A percentile compares a stretch with the other conserved stretches of the same genome.
These are phyloP conservation scores for Chiroxiphia lanceolata DNA, from an alignment of 2,797 vertebrate genomes.

Conservation along the genomic window DNA sequence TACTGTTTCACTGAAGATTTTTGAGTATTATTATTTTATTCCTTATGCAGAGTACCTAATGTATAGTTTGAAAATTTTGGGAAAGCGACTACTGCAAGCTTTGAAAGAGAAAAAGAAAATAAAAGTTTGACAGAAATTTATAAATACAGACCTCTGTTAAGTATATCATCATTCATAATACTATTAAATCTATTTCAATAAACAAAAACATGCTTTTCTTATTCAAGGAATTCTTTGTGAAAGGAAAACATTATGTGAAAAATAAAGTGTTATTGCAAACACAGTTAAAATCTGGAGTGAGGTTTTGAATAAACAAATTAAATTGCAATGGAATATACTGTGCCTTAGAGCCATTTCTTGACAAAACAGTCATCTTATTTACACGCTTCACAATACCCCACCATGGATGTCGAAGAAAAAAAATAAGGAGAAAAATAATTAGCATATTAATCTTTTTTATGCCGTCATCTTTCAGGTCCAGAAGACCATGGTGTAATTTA, in stretches of 20 bases:
- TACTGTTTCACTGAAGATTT: neutral
- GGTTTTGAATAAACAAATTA: constrained; percentile 88
- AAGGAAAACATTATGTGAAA: constrained; percentile 88
- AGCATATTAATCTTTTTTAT: constrained; percentile 99
- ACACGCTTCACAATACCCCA: constrained; percentile 98
- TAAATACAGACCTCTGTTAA: constrained; percentile 75
- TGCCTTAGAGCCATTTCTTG: constrained; percentile 91
- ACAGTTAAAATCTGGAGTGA: constrained; percentile 91
- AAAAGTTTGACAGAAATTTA: constrained; percentile 78
- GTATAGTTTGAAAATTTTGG: neutral
- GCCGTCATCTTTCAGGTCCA: constrained; percentile 99
- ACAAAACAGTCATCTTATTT: constrained; percentile 99
- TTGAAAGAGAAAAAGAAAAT: constrained; percentile 43
- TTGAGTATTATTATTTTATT: neutral
- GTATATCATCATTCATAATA: constrained; percentile 78
- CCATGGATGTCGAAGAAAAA: constrained; percentile 94
- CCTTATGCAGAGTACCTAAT: neutral
- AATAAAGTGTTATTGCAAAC: constrained; percentile 92
- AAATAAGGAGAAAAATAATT: constrained; percentile 99
- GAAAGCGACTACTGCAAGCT: neutral
- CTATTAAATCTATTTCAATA: constrained; percentile 83
- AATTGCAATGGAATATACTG: constrained; percentile 84
- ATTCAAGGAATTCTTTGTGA: constrained; percentile 79
- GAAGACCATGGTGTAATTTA: constrained; percentile 99
- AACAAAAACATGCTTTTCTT: constrained; percentile 80